Conservation (phyloP, 2,113 vertebrate species). For the Labeo catla region DNA sequence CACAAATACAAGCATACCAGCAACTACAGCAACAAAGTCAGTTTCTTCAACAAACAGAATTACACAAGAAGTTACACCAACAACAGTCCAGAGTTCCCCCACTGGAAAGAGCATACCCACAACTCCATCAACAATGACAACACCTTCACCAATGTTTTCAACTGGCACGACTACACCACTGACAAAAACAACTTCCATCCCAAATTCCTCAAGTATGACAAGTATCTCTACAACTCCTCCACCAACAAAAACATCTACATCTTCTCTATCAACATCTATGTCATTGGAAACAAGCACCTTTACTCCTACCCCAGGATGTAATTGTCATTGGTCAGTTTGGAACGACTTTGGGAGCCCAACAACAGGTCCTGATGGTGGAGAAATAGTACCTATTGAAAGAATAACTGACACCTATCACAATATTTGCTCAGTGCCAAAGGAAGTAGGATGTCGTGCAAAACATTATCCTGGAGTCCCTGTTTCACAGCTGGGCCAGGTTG, state of each 20-base stretch:
- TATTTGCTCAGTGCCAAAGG: conserved; percentile 24
- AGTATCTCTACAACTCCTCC: not conserved
- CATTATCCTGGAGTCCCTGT: not conserved
- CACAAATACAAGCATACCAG: not conserved
- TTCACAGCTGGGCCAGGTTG: conserved; percentile 57
- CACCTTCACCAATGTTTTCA: not conserved
- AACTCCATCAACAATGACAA: not conserved
- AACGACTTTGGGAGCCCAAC: conserved; percentile 41
- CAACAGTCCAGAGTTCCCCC: not conserved
- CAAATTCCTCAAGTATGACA: not conserved
- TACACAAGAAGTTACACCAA: not conserved
- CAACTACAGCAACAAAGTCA: not conserved
- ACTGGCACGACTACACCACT: not conserved
- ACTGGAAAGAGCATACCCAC: not conserved
- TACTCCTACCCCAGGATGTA: not conserved
- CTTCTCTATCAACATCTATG: not conserved
- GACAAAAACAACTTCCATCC: not conserved
- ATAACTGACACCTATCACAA: conserved; percentile 35
- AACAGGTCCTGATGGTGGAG: conserved; percentile 51
- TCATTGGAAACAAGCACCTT: not conserved
- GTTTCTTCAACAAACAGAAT: not conserved
- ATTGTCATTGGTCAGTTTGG: conserved; percentile 41
- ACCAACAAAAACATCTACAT: not conserved
- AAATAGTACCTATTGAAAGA: conserved; percentile 41
- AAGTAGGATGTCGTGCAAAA: conserved; percentile 56